phyloP scores from a whole-genome alignment of 2,888 invertebrate species.

The Julus scanicus region DNA sequence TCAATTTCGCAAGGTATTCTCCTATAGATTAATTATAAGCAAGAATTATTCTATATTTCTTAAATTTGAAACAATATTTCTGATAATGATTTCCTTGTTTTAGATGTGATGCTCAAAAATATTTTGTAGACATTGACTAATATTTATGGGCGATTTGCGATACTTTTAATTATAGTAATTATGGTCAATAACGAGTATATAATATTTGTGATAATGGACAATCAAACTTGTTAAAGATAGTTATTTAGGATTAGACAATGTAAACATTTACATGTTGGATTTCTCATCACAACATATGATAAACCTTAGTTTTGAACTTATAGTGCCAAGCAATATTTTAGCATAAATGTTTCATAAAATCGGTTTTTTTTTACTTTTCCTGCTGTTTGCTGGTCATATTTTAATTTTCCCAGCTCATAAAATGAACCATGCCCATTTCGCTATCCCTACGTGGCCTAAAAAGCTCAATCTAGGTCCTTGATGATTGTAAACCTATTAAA shows the following conservation, averaged over 20 bases:
- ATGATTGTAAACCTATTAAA: conserved; percentile 13
- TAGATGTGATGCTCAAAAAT: background rate
- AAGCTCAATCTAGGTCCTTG: conserved; percentile 1
- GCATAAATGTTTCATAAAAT: background rate
- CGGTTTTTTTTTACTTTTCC: background rate
- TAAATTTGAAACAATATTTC: background rate
- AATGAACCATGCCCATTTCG: background rate
- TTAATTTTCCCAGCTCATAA: background rate
- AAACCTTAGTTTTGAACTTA: background rate
- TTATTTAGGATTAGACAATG: background rate
- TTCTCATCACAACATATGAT: background rate
- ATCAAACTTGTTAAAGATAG: background rate
- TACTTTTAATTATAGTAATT: background rate
- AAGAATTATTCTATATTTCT: background rate
- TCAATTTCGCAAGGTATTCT: no score
- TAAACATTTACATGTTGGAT: background rate
- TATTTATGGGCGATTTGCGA: background rate
- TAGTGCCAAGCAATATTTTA: no score
- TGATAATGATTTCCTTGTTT: background rate
- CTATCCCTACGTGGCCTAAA: background rate
- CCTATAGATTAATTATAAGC: no score
- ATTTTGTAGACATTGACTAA: no score
- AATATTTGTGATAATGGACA: background rate
- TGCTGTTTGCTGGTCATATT: background rate
- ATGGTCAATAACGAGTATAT: background rate